Evolutionary conservation across 1,140 invertebrate genomes (phyloP).

Genomic region (Dreissena rostriformis): DNA sequence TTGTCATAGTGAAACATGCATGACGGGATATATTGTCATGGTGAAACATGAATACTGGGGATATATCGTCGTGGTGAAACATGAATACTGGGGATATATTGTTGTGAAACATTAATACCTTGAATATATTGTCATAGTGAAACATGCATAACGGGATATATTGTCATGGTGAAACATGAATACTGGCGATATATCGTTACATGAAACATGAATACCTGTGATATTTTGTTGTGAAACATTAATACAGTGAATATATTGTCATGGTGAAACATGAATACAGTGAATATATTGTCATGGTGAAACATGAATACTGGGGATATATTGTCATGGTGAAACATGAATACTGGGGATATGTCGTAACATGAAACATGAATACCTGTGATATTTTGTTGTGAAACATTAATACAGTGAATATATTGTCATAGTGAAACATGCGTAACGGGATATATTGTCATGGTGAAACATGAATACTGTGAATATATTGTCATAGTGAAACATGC

Average conservation of each 20-base stretch:
- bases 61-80: constrained; percentile 55
- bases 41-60: constrained; percentile 18
- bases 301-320: constrained; percentile 35
- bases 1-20: no score
- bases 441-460: constrained; percentile 57
- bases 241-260: no score
- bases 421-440: neutral
- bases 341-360: neutral
- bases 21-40: neutral
- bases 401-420: no score
- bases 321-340: constrained; percentile 53
- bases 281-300: neutral
- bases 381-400: no score
- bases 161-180: neutral
- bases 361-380: no score
- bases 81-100: neutral
- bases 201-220: constrained; percentile 43
- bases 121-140: no score
- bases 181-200: constrained; percentile 50
- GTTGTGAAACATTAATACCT: no score
- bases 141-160: no score
- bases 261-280: no score
- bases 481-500: no score
- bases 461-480: neutral
- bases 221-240: no score